Base-by-base conservation (phyloP, 2,113 vertebrate species). In the Hiodon alosoides region DNA sequence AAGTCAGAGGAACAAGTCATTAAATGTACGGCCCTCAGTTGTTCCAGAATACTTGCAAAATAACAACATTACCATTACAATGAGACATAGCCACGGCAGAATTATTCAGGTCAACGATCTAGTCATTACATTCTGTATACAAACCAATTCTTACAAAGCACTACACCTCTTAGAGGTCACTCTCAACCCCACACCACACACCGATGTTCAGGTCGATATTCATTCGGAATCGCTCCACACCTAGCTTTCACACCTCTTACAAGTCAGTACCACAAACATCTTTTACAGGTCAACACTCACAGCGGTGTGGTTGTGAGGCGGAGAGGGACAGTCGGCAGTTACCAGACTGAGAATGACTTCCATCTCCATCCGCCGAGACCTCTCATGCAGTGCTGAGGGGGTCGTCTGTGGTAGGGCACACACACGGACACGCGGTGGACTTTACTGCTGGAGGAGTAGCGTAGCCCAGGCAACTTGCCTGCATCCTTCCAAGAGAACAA, bases 341-440 rank as follows among this genome's bases (percentile, higher is more conserved):
- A 83, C 80, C 79, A 85, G 75, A 51, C 61, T 79, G 62, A 83
- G 2, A 50, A 77, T 75, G 74, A 80, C 69, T 47, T 83, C 79
- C 77, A 84, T 77, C 53, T 57, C 65, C 60, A 17, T 51, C 64
- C 54, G 48, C 10, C 3, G 10, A 17, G 11, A 67, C 17, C 53
- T 31, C 31, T 54, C 52, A 55, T 16, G 73, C 31, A 48, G 53
- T 52, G 16, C 60, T 31, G 31, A 31, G 9, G 59, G 5, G 17
- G 61, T 10, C n/a, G 51, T 6, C 17, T 7, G 52, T 48, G 72
- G 5, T 3, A 13, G 11, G 62, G 62, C 2, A n/a, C 4, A 17
- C 52, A 7, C 46, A 5, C 2, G 3, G 7, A n/a, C 50, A 10
- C 6, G 9, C 4, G 7, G 11, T 11, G 47, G 3, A 2, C 7